These are phyloP conservation scores for Delichon dasypus DNA, from an alignment of 2,797 vertebrate genomes.

Conservation along the genomic window DNA sequence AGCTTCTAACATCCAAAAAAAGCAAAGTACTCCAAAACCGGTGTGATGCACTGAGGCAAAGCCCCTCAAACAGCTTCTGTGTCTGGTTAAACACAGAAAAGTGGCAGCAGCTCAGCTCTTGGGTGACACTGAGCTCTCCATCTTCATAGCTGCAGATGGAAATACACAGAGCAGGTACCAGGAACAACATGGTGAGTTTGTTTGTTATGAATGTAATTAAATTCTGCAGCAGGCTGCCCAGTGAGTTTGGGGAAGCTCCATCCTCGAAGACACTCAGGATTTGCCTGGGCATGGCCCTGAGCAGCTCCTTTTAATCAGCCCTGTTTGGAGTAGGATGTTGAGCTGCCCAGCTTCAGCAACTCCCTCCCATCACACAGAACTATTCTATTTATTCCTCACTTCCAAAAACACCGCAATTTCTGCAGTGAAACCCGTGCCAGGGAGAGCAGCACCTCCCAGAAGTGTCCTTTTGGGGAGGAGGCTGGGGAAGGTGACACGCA, in stretches of 20 bases:
- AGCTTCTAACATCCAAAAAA: neutral
- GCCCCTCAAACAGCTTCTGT: too few relatives aligned
- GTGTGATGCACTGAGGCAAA: neutral
- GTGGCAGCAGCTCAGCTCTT: neutral
- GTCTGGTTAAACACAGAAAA: neutral
- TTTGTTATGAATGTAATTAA: neutral
- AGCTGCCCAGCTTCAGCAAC: neutral
- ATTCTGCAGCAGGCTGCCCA: neutral
- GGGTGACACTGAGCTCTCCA: neutral
- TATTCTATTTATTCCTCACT: neutral
- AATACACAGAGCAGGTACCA: neutral
- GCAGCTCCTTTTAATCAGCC: rapidly evolving
- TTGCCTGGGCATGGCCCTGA: neutral
- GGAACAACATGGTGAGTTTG: rapidly evolving
- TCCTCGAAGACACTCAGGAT: neutral
- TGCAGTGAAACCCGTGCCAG: neutral
- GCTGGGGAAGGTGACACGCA: neutral
- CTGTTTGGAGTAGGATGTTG: neutral
- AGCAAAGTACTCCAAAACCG: neutral
- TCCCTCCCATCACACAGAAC: neutral
- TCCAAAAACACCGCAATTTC: neutral
- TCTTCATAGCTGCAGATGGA: neutral
- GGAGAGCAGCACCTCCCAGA: neutral
- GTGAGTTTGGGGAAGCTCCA: neutral
- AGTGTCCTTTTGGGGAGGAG: neutral